Conservation (phyloP, 1,140 invertebrate genomes). For the Brachionus manjavacas region DNA sequence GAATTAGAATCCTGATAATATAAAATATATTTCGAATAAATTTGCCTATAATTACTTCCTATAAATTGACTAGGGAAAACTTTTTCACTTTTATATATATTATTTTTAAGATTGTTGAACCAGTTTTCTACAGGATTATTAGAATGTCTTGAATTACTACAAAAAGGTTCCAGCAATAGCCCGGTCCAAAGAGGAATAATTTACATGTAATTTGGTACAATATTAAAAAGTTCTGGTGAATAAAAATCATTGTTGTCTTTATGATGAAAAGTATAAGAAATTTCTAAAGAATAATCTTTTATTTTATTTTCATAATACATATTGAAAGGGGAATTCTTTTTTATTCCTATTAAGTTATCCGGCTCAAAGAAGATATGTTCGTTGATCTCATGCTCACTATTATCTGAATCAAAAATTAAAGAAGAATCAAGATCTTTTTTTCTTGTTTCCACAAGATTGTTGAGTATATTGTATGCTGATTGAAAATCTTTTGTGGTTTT, state of each 20-base stretch:
- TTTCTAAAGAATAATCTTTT: no score
- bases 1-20: no score
- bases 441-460: no score
- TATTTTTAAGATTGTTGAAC: not conserved
- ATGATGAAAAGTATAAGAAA: no score
- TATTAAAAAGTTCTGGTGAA: not conserved
- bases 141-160: not conserved
- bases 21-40: not conserved
- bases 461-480: no score
- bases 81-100: not conserved
- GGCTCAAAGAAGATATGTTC: not conserved
- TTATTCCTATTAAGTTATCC: no score
- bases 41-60: not conserved
- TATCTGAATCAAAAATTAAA: no score
- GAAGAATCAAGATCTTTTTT: no score
- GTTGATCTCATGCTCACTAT: no score
- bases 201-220: not conserved
- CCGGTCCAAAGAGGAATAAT: not conserved
- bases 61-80: not conserved
- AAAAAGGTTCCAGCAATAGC: not conserved
- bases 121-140: slow-evolving; percentile 10
- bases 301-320: no score
- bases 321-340: no score
- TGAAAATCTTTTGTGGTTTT: not conserved
- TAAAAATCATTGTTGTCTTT: not conserved